Base-by-base conservation (phyloP, 2,888 invertebrate genomes). In the Drosophila pseudotakahashii region DNA sequence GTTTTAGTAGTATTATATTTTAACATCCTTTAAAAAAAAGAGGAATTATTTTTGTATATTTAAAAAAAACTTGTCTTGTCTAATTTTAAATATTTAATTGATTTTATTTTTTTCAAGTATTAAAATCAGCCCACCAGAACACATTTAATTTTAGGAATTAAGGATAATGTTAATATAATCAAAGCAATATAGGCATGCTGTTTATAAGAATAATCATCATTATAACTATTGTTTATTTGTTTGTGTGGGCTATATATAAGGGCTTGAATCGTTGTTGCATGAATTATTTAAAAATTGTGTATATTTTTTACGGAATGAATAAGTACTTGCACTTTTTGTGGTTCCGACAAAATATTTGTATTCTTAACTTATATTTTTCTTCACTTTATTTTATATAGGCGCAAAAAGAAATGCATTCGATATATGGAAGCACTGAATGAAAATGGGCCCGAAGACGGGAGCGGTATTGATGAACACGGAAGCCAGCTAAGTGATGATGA, bases 361-460 rank as follows among this genome's bases (percentile, higher is more conserved):
- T 42, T 7, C 26, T 11, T 39, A 32, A 45, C 54, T 39, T 19
- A 53, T 19, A 11, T 10, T 19, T 34, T 5, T 42, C n/a, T 3
- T 23, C 19, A 42, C 44, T 41, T 23, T 48, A 44, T 62, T 67
- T 54, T 32, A 55, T 30, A 7, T 66, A 98, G 98, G 94, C 97
- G 98, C 94, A 98, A 98, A 95, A 98, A 98, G 93, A 98, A 98
- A 93, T 98, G 98, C 94, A 97, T 98, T 91, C 96, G 98, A 86
- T 98, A 98, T 94, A 96, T 97, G 96, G 98, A 97, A 94, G 95
- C 96, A 84, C 93, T 94, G 93, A 93, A 95, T 93, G 81, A 75
- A 41, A 82, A 75, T 41, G 79, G 82, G 44, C 47, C 45, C 19
- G 89, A 83, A 36, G 89, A 90, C 44, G 86, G 85, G 32, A 95